phyloP scores from a whole-genome alignment of 1,140 invertebrate genomes.

The Colletes gigas region DNA sequence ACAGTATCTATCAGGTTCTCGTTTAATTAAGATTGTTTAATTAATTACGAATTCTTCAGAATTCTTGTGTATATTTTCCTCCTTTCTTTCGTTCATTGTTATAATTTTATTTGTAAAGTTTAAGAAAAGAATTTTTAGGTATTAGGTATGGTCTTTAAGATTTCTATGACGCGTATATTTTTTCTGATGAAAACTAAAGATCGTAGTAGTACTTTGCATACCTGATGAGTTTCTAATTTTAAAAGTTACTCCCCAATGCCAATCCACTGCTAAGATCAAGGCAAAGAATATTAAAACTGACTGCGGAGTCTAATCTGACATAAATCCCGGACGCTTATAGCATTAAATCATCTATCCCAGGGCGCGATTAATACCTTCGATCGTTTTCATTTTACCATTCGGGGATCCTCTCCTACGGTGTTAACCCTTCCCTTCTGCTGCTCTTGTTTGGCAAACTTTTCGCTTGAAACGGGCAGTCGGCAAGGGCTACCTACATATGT shows the following conservation, averaged over 20 bases:
- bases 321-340: background rate
- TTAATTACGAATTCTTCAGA: too few relatives aligned
- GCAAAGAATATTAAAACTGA: slow-evolving; percentile 10
- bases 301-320: background rate
- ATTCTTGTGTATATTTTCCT: too few relatives aligned
- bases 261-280: too few relatives aligned
- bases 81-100: too few relatives aligned
- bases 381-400: slow-evolving; percentile 12
- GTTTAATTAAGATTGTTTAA: too few relatives aligned
- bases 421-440: background rate
- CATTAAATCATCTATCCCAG: slow-evolving; percentile 10
- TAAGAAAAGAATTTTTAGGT: too few relatives aligned
- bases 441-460: slow-evolving; percentile 20
- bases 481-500: background rate
- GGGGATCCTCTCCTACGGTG: background rate
- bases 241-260: background rate
- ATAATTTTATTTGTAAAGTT: too few relatives aligned
- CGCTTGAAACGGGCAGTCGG: background rate
- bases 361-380: slow-evolving; percentile 23
- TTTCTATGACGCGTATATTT: too few relatives aligned
- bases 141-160: too few relatives aligned
- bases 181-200: background rate
- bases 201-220: background rate
- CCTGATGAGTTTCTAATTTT: background rate
- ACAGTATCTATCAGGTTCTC: too few relatives aligned